Evolutionary conservation across 2,113 vertebrate genomes (phyloP), one percentile per base, ranked within the genome.

Genomic region (Hymenochirus boettgeri): DNA sequence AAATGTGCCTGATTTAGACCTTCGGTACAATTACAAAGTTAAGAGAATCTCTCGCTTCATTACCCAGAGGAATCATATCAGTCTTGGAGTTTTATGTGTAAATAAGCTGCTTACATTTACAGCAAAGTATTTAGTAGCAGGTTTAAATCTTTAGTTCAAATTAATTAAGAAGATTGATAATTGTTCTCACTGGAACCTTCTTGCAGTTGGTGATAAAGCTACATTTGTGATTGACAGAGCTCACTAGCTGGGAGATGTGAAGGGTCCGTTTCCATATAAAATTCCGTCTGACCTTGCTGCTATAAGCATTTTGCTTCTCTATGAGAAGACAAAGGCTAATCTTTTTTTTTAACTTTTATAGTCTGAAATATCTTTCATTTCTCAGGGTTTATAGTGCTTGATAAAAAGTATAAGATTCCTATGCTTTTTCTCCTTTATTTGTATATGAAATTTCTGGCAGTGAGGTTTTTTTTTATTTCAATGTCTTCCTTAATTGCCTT

Each of bases 381-480:
- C 27, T 26, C 73, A 70, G 73, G 74, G 72, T 4, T 80, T 73
- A 75, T 51, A 71, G 65, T 69, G 1, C 0, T 76, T 57, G 72
- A 71, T 74, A 78, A 78, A 84, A 73, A n/a, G 48, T 42, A 17
- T 47, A 56, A 72, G 74, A 10, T 48, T 78, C 37, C 74, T 73
- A 35, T 62, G 10, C 65, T 52, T 69, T 67, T 51, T 23, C 57
- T 53, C 57, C 63, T 51, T 57, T 65, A 56, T 78, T 78, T 80
- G 76, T 74, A 29, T 18, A 73, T 80, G 80, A 80, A 71, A 35
- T 65, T 65, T 57, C 50, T 74, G 42, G 74, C 72, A 73, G 64
- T 83, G 63, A 73, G 69, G 18, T 76, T 73, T 77, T 80, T 74
- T 61, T n/a, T n/a, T n/a, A n/a, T n/a, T n/a, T n/a, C 46, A 42